Conservation (phyloP, 2,888 invertebrate species). For the Agonopterix arenella region DNA sequence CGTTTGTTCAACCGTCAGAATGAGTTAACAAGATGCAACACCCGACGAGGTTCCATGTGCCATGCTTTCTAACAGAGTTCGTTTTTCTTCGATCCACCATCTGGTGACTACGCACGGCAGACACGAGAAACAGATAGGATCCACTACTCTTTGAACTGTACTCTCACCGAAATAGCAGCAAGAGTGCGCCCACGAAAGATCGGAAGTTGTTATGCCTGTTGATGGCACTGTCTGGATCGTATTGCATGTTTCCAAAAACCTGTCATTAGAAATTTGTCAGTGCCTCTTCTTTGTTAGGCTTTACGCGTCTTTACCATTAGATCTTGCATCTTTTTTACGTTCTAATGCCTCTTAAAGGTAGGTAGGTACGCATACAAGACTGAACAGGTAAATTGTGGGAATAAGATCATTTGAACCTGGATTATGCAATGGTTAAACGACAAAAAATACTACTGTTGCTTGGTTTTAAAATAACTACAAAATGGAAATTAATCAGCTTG, state of each 20-base stretch:
- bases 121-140: constrained; percentile 22
- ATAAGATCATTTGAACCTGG: no score
- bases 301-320: no score
- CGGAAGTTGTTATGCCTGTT: constrained; percentile 98
- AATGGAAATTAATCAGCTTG: no score
- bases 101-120: constrained; percentile 18
- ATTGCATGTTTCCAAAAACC: constrained; percentile 96
- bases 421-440: no score
- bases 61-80: constrained; percentile 25
- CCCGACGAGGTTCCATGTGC: constrained; percentile 22
- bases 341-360: no score
- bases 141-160: constrained; percentile 33
- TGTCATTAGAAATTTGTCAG: constrained; percentile 69
- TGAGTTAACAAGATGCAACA: constrained; percentile 31
- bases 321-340: no score
- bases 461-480: no score
- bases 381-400: no score
- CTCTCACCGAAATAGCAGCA: constrained; percentile 94
- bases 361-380: no score
- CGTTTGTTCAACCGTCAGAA: constrained; percentile 27
- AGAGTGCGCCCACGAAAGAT: constrained; percentile 92
- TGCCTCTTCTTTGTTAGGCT: constrained; percentile 14
- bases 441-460: no score
- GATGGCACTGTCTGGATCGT: constrained; percentile 90
- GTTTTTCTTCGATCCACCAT: constrained; percentile 9